Evolutionary conservation across 2,797 vertebrate genomes (phyloP).

Genomic region (Myotis pilosus): DNA sequence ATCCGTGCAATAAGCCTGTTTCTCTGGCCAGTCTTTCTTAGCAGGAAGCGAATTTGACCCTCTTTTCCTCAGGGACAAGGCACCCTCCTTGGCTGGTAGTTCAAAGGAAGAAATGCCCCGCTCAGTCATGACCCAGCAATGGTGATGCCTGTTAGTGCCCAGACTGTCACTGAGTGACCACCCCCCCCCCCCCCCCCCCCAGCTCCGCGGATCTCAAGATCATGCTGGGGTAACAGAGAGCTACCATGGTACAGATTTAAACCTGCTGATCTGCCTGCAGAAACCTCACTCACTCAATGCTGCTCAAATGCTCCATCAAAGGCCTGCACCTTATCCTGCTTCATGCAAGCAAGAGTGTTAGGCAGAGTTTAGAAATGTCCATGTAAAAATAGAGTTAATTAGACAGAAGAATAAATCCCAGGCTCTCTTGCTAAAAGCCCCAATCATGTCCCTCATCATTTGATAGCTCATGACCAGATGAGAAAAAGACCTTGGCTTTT

Average conservation of each 20-base stretch:
- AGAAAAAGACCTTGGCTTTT: constrained; percentile 6
- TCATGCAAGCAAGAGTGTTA: background rate
- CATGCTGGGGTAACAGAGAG: background rate
- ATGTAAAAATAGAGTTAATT: background rate
- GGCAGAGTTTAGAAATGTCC: background rate
- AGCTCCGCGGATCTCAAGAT: background rate
- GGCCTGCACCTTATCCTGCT: background rate
- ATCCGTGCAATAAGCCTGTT: background rate
- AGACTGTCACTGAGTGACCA: background rate
- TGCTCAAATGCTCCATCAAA: background rate
- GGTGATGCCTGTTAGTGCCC: background rate
- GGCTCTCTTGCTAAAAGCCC: background rate
- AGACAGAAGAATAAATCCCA: background rate
- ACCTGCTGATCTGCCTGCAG: background rate
- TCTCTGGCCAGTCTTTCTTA: background rate
- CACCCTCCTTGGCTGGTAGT: background rate
- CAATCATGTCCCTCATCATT: background rate
- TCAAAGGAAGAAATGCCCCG: background rate
- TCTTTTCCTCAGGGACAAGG: background rate
- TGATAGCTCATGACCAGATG: background rate
- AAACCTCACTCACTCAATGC: background rate
- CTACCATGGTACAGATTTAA: background rate
- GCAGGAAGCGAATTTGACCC: background rate
- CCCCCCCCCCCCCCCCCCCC: background rate
- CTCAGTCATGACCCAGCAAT: background rate